Base-by-base conservation (phyloP, 2,888 invertebrate species). In the Acleris cristana region DNA sequence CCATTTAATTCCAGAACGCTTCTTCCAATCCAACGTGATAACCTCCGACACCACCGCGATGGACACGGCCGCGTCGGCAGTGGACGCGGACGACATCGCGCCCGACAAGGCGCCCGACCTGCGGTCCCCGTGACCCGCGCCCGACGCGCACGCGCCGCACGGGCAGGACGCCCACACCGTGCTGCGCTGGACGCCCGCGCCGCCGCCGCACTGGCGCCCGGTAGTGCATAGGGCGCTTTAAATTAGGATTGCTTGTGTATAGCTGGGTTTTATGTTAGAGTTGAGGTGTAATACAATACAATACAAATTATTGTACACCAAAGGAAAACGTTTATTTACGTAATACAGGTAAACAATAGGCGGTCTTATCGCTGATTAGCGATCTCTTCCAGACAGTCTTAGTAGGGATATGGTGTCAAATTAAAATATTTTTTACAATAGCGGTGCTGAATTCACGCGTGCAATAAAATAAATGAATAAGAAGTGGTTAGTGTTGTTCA, bases 11-110 rank as follows among this genome's bases (percentile, higher is more conserved):
- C 69, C 94, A 92, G 95, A 95, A 83, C 93, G 95, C 66, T 95
- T 95, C 90, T 95, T 95, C 86, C 95, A 95, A 88, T 93, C 94
- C 52, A 93, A 91, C 78, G 94, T 94, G 77, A 92, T 93, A 64
- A 94, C 94, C 51, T 89, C 93, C 2, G 95, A 95, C 71, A 88
- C 93, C 64, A 88, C 94, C 19, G 94, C 94, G 52, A 94, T 93
- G 92, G 93, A 93, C 83, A 93, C 90, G 63, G 82, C 85, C 2
- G 79, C 87, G 5, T 80, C 76, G 16, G 82, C 82, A 67, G 88
- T 85, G 2, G 90, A 88, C 66, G 73, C 81, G 0, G 92, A 92
- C 70, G 90, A 90, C 72, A 84, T 91, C 75, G 89, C 91, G 45
- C 90, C 91, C 45, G 92, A 91, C 81, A 92, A 92, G 64, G 84